Evolutionary conservation across 2,113 vertebrate species (phyloP).

Genomic region (Puntigrus tetrazona): DNA sequence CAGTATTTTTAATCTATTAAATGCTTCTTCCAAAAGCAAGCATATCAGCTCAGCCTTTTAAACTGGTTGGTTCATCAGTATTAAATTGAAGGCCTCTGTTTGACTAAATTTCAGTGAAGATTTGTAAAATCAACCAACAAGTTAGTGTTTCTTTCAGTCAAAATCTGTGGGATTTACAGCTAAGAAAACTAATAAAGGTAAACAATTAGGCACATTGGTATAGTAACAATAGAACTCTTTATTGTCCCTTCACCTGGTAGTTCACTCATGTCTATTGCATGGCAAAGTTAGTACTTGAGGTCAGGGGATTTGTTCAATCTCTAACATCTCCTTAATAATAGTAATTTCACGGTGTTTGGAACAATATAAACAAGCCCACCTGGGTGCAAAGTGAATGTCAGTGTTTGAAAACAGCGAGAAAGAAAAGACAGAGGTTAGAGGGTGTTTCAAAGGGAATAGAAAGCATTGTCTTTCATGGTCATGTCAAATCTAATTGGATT

Average conservation of each 20-base stretch:
- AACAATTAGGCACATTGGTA: not conserved
- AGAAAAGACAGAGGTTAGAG: not conserved
- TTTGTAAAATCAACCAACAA: not conserved
- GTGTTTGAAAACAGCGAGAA: not conserved
- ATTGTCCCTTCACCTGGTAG: not conserved
- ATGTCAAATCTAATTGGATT: slow-evolving; percentile 51
- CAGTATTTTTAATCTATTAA: too few relatives aligned
- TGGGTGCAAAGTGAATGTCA: not conserved
- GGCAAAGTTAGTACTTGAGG: not conserved
- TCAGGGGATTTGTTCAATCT: not conserved
- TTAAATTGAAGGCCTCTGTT: too few relatives aligned
- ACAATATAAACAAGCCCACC: not conserved
- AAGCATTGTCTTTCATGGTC: slow-evolving; percentile 44
- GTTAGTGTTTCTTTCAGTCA: not conserved
- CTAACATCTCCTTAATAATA: not conserved
- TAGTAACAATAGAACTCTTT: not conserved
- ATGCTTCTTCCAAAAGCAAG: not conserved
- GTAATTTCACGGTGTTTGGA: not conserved
- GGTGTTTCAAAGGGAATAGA: not conserved
- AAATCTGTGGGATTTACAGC: not conserved
- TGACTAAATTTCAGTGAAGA: not conserved
- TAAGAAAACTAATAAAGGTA: not conserved
- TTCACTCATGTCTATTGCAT: not conserved
- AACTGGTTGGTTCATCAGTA: not conserved
- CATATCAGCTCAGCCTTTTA: not conserved